Evolutionary conservation across 2,888 invertebrate species (phyloP).

Genomic region (Zaprionus obscuricornis): DNA sequence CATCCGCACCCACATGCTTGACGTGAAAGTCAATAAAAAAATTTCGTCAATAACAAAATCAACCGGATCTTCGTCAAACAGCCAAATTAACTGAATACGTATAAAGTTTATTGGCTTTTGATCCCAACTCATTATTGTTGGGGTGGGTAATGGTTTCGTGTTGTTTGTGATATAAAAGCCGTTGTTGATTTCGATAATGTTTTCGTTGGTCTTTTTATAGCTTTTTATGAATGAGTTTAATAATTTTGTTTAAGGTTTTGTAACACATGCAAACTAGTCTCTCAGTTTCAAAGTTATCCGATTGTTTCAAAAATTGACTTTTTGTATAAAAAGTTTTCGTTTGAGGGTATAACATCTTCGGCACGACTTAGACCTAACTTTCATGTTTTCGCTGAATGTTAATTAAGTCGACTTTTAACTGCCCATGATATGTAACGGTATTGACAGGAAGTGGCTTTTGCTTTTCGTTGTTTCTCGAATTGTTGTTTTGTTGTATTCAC

Average conservation of each 20-base stretch:
- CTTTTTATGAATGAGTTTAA: too few species aligned
- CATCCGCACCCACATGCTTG: slow-evolving; percentile 17
- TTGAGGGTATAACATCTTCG: too few species aligned
- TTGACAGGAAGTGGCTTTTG: slow-evolving; percentile 57
- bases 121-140: slow-evolving; percentile 77
- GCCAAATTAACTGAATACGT: slow-evolving; percentile 55
- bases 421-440: slow-evolving; percentile 68
- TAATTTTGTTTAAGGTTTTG: background rate
- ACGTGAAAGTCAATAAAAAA: slow-evolving; percentile 34
- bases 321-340: too few species aligned
- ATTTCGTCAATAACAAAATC: slow-evolving; percentile 9
- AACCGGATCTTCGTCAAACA: slow-evolving; percentile 33
- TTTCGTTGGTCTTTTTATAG: slow-evolving; percentile 12
- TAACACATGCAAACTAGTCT: too few species aligned
- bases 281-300: too few species aligned
- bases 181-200: slow-evolving; percentile 11
- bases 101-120: slow-evolving; percentile 77
- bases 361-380: too few species aligned
- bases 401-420: too few species aligned
- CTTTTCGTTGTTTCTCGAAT: slow-evolving; percentile 5
- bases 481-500: too few species aligned
- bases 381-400: too few species aligned
- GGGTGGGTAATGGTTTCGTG: slow-evolving; percentile 79
- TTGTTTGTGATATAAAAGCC: too few species aligned
- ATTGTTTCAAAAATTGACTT: too few species aligned